A percentile compares a stretch with the other conserved stretches of the same genome.
phyloP scores from a whole-genome alignment of 30 jellyfish, hydroid and myxozoan species.

The Nemopilema nomurai region DNA sequence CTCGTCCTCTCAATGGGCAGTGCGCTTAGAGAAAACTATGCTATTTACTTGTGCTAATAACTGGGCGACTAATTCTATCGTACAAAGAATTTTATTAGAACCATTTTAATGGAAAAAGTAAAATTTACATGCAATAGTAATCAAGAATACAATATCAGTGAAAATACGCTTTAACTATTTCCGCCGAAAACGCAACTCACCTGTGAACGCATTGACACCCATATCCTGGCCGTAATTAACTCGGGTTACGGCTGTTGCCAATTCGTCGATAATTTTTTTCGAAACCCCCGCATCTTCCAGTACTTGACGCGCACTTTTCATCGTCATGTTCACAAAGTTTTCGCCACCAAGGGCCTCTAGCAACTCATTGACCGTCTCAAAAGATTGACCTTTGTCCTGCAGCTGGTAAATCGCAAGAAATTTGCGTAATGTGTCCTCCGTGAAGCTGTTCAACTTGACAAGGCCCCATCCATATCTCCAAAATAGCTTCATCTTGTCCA shows the following conservation, averaged over 20 bases:
- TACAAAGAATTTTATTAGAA: too few relatives aligned
- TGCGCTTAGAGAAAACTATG: too few relatives aligned
- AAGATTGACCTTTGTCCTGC: conserved; percentile 71
- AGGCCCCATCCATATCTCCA: conserved; percentile 88
- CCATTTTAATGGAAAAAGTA: too few relatives aligned
- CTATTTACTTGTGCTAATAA: too few relatives aligned
- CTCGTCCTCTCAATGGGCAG: too few relatives aligned
- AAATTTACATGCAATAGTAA: too few relatives aligned
- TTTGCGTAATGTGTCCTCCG: conserved; percentile 45
- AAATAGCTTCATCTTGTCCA: conserved; percentile 57
- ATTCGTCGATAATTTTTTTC: conserved; percentile 62
- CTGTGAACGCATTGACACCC: conserved; percentile 81
- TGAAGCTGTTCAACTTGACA: conserved; percentile 41
- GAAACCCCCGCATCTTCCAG: conserved; percentile 58
- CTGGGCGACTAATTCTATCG: too few relatives aligned
- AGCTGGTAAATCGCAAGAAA: conserved; percentile 62
- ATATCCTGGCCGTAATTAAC: conserved; percentile 85
- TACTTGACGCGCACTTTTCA: conserved; percentile 41
- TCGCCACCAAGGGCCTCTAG: conserved; percentile 75
- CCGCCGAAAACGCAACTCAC: conserved; percentile 26
- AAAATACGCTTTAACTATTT: too few relatives aligned
- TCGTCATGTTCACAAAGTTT: conserved; percentile 42
- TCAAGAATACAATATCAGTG: background rate
- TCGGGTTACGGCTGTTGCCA: conserved; percentile 79
- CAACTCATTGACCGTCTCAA: conserved; percentile 70